A percentile compares a stretch with the other conserved stretches of the same genome.
Evolutionary conservation across 2,113 vertebrate species (phyloP).

Genomic region (Rhynchopsitta pachyrhyncha): DNA sequence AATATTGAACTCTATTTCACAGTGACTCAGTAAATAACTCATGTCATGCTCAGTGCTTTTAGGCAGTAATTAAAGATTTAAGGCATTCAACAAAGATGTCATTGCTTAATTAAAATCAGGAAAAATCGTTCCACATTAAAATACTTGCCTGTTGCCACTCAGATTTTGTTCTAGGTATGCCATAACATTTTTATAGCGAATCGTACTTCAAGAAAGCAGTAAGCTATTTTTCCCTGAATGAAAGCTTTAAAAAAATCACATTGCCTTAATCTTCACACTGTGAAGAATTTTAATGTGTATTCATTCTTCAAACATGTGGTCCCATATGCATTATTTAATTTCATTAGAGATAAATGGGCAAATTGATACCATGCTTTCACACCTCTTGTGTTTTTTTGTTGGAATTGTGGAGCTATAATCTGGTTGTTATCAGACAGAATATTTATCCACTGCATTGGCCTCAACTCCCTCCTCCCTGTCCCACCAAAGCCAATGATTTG

Average conservation of each 20-base stretch:
- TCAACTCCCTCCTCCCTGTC: background rate
- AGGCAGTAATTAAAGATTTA: conserved; percentile 38
- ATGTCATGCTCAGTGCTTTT: background rate
- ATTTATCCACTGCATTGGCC: background rate
- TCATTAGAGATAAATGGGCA: conserved; percentile 56
- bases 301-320: conserved; percentile 47
- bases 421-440: conserved; percentile 20
- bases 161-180: conserved; percentile 6
- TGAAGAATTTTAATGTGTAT: conserved; percentile 56
- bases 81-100: conserved; percentile 5
- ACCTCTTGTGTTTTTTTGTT: background rate
- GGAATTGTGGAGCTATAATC: conserved; percentile 8
- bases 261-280: conserved; percentile 35
- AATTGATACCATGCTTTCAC: conserved; percentile 40
- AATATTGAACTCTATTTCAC: background rate
- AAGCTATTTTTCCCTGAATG: conserved; percentile 35
- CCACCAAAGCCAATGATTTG: rapidly evolving
- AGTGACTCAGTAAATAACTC: conserved; percentile 32
- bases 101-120: conserved; percentile 26
- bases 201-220: conserved; percentile 21
- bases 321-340: conserved; percentile 59
- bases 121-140: conserved; percentile 25
- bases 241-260: conserved; percentile 48
- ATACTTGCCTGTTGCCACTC: conserved; percentile 4
- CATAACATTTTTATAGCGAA: conserved; percentile 31